A percentile compares a stretch with the other conserved stretches of the same genome.
Evolutionary conservation across 2,113 vertebrate genomes (phyloP).

Genomic region (Geothlypis trichas): DNA sequence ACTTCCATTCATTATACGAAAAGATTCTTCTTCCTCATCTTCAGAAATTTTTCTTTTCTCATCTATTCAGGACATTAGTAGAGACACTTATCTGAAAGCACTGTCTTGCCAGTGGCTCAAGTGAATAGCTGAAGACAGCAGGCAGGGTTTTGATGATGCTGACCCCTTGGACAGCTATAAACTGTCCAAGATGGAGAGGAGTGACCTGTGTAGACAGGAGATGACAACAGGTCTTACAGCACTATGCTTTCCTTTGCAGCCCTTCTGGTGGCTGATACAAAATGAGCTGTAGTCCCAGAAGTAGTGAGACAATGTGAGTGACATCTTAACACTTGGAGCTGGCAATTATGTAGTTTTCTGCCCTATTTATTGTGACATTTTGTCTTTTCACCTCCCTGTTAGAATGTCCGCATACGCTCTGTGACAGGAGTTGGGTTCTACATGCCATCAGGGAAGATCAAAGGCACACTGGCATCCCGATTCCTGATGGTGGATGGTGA

Average conservation of each 20-base stretch:
- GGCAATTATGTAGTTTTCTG: constrained; percentile 16
- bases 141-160: background rate
- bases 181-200: background rate
- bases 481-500: constrained; percentile 96
- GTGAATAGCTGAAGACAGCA: background rate
- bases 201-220: background rate
- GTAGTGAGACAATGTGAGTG: background rate
- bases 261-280: constrained; percentile 2
- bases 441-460: constrained; percentile 84
- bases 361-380: background rate
- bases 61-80: background rate
- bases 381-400: constrained; percentile 44
- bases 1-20: background rate
- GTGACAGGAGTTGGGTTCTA: constrained; percentile 85
- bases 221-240: background rate
- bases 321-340: constrained; percentile 9
- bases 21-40: background rate
- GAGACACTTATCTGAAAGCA: background rate
- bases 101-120: background rate
- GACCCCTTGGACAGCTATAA: background rate
- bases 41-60: background rate
- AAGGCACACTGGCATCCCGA: constrained; percentile 81
- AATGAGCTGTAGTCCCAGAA: background rate
- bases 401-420: constrained; percentile 88
- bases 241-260: background rate